A percentile compares a stretch with the other conserved stretches of the same genome.
Conservation (phyloP, 2,113 vertebrate genomes). For the Alces alces region DNA sequence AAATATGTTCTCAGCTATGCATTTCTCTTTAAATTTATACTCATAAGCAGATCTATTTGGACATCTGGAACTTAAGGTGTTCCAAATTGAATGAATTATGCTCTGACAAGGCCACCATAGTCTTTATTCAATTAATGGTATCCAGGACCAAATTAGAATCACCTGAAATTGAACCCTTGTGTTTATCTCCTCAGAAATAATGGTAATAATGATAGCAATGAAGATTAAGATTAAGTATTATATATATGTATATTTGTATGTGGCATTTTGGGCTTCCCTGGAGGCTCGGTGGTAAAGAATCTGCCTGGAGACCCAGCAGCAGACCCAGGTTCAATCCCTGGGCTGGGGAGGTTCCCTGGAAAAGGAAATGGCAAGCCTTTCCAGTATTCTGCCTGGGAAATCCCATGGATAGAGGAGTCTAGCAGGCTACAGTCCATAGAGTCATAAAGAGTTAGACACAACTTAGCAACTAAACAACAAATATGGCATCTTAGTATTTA, state of each 20-base stretch:
- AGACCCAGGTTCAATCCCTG: neutral
- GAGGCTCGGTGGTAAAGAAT: neutral
- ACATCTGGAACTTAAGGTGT: neutral
- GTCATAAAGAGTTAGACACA: neutral
- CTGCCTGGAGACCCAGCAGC: neutral
- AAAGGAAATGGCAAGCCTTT: neutral
- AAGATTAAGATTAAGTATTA: neutral
- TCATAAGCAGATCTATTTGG: neutral
- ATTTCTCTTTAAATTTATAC: conserved; percentile 11
- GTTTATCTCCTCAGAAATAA: neutral
- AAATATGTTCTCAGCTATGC: neutral
- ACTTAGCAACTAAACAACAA: neutral
- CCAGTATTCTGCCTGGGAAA: neutral
- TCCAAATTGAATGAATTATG: neutral
- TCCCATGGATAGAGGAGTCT: neutral
- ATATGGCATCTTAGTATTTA: neutral
- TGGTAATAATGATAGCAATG: neutral
- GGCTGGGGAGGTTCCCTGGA: neutral
- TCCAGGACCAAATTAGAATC: neutral
- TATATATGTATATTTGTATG: neutral
- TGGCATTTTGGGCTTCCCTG: neutral
- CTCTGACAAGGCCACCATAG: neutral
- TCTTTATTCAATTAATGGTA: neutral
- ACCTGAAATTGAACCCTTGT: neutral
- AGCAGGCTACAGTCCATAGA: neutral